Conservation (phyloP, 2,113 vertebrate genomes). For the Corythornis madagascariensis region DNA sequence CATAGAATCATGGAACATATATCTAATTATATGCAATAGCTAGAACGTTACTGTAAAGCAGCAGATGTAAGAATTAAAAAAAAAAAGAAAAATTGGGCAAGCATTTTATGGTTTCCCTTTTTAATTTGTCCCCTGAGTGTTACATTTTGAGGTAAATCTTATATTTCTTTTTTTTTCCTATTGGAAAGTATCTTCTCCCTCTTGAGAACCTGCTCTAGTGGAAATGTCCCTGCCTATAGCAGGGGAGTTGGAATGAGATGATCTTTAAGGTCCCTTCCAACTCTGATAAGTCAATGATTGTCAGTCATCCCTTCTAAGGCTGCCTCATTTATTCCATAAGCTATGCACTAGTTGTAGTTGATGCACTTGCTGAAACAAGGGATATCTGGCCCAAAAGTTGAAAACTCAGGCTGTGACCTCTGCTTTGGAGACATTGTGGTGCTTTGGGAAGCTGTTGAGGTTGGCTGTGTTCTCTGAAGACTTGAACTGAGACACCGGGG, state of each 20-base stretch:
- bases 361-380: background rate
- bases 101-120: conserved; percentile 25
- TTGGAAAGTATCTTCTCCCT: background rate
- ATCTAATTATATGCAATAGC: conserved; percentile 32
- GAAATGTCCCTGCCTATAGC: too few species aligned
- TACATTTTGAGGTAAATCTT: background rate
- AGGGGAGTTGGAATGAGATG: too few species aligned
- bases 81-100: conserved; percentile 20
- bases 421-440: background rate
- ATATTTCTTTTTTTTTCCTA: background rate
- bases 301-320: background rate
- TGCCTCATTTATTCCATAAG: background rate
- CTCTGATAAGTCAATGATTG: too few species aligned
- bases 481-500: background rate
- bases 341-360: background rate
- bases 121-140: conserved; percentile 13
- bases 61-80: conserved; percentile 18
- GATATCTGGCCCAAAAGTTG: background rate
- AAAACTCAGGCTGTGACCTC: background rate
- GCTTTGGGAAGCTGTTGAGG: background rate
- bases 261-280: too few species aligned
- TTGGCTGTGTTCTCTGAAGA: background rate
- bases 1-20: background rate
- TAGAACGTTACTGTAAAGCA: conserved; percentile 38
- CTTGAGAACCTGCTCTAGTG: background rate